Base-by-base conservation (phyloP, 1,140 invertebrate genomes). In the Sitodiplosis mosellana region DNA sequence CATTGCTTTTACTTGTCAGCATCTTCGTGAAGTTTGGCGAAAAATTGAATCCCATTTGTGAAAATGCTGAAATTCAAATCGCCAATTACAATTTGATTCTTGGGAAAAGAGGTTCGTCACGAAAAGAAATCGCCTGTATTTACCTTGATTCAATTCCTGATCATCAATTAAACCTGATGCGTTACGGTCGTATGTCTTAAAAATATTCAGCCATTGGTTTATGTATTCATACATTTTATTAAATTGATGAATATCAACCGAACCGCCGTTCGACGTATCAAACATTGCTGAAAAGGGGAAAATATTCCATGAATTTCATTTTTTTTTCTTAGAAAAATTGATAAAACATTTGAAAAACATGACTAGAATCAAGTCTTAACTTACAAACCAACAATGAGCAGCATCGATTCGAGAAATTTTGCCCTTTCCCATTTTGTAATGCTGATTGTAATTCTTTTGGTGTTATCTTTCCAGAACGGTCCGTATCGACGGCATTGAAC, bases 371-470 rank as follows among this genome's bases (percentile, higher is more conserved):
- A 46, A 5, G 14, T 14, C 2, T 34, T 7, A 57, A 68, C 66
- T 68, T 70, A 85, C 84, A 79, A 57, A 92, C 88, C 85, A 93
- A 90, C n/a, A 92, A 66, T 52, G 76, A 77, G 63, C 87, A 91
- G 33, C 85, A 83, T 52, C 76, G 79, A 49, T 85, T 77, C 38
- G 85, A 88, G 60, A 92, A 92, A 50, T 78, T 77, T 49, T 83
- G 75, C 20, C 87, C 87, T 67, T 89, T 84, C 22, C 81, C 85
- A 70, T 89, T 91, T 7, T 87, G 77, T 3, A 93, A 67, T 5
- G 87, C 6, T 75, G 65, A 63, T n/a, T 84, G 77, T 15, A 93
- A 66, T 68, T 92, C 89, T 12, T 56, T 48, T 10, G 82, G 73
- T 50, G 77, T 77, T 43, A 92, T 91, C 59, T 77, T 75, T n/a